Conservation (phyloP, 2,113 vertebrate genomes). For the Platichthys flesus region DNA sequence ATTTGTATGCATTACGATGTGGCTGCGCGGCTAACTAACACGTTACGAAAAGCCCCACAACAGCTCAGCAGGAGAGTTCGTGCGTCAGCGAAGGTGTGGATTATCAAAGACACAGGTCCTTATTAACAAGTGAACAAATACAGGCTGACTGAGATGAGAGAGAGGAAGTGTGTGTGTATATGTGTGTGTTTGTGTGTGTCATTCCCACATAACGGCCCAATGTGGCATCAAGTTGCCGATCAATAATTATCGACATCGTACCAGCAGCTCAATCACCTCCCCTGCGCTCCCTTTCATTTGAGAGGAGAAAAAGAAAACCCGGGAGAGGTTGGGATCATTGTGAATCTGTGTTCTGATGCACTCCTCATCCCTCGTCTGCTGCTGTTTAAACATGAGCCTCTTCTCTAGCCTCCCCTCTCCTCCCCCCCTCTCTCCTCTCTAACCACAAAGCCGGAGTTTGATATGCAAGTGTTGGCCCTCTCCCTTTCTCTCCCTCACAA, state of each 20-base stretch:
- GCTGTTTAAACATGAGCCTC: conserved; percentile 63
- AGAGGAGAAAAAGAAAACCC: conserved; percentile 1
- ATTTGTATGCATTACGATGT: conserved; percentile 61
- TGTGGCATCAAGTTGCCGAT: conserved; percentile 21
- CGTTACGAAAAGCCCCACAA: conserved; percentile 18
- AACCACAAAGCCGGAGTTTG: conserved; percentile 64
- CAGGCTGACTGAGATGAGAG: conserved; percentile 6
- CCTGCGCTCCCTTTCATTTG: neutral
- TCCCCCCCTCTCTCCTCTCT: neutral
- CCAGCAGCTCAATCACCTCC: conserved; percentile 38
- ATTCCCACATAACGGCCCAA: neutral
- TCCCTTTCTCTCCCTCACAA: conserved; percentile 9
- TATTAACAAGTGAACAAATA: conserved; percentile 61
- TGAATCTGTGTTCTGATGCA: conserved; percentile 41
- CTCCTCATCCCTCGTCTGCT: conserved; percentile 37
- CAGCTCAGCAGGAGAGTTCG: neutral
- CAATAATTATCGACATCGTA: conserved; percentile 50
- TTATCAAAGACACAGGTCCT: conserved; percentile 52
- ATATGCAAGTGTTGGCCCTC: conserved; percentile 60
- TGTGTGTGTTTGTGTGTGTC: neutral
- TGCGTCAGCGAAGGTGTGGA: conserved; percentile 11
- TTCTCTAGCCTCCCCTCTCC: conserved; percentile 17
- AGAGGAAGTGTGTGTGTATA: neutral
- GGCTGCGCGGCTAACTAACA: conserved; percentile 36
- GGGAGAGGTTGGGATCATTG: conserved; percentile 29